phyloP scores from a whole-genome alignment of 2,888 invertebrate genomes.

The Drosophila imparisetae region DNA sequence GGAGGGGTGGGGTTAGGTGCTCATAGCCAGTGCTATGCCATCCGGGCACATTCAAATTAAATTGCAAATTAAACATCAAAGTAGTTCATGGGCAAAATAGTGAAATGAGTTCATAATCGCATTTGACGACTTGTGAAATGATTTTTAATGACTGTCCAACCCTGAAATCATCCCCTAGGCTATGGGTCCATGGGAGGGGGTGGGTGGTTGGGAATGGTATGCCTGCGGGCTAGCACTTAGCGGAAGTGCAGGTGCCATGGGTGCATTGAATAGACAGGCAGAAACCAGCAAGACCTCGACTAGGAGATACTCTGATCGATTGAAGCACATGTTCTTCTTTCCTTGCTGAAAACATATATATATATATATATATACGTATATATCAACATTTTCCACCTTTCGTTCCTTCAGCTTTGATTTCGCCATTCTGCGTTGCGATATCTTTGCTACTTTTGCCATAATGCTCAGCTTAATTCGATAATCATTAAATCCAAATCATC shows the following conservation, averaged over 20 bases:
- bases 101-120: conserved; percentile 80
- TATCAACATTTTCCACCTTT: background rate
- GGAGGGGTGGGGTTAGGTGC: background rate
- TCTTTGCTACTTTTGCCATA: background rate
- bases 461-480: background rate
- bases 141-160: conserved; percentile 63
- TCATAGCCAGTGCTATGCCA: background rate
- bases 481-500: background rate
- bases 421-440: background rate
- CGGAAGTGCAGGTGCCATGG: background rate
- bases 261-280: background rate
- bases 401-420: background rate
- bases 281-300: background rate
- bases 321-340: background rate
- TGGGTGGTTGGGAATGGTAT: too few species aligned
- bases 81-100: conserved; percentile 67
- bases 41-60: conserved; percentile 74
- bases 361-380: background rate
- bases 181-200: background rate
- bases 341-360: background rate
- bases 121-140: conserved; percentile 80
- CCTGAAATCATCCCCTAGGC: background rate
- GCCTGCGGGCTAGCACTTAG: background rate
- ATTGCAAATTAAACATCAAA: conserved; percentile 81
- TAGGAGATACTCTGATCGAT: background rate